phyloP scores from a whole-genome alignment of 1,140 invertebrate genomes.

The Bicyclus anynana region DNA sequence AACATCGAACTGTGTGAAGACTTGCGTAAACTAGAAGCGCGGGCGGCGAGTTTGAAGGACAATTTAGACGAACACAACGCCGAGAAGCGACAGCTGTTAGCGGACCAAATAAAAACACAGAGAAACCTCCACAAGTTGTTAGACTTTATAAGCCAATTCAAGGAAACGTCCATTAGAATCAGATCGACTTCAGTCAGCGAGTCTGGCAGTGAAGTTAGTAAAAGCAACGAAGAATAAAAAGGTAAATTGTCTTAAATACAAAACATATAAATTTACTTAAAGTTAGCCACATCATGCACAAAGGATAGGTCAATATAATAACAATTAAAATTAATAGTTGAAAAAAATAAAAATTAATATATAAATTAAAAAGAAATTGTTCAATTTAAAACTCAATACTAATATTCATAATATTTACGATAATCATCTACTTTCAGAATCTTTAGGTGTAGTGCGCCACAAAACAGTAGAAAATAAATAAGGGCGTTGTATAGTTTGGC shows the following conservation, averaged over 20 bases:
- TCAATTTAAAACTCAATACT: no score
- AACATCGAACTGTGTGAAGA: conserved; percentile 69
- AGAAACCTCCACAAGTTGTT: conserved; percentile 70
- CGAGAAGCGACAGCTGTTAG: conserved; percentile 65
- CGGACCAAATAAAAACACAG: conserved; percentile 71
- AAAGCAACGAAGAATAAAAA: conserved; percentile 61
- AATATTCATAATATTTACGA: no score
- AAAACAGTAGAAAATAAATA: no score
- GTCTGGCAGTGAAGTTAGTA: conserved; percentile 58
- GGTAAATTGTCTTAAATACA: background rate
- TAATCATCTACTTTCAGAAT: no score
- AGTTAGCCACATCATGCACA: no score
- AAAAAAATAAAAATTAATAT: no score
- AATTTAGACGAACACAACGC: conserved; percentile 70
- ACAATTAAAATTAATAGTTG: no score
- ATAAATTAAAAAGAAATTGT: no score
- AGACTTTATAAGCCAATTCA: conserved; percentile 73
- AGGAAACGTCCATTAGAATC: conserved; percentile 65
- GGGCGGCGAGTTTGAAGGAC: conserved; percentile 64
- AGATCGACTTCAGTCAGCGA: conserved; percentile 59
- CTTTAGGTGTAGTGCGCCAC: no score
- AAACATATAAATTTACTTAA: no score
- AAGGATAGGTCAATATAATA: no score
- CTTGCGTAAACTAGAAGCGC: conserved; percentile 62
- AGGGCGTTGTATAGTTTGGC: no score